A percentile compares a stretch with the other conserved stretches of the same genome.
These are phyloP conservation scores for Polia nebulosa DNA, from an alignment of 2,888 invertebrate species.

Conservation along the genomic window DNA sequence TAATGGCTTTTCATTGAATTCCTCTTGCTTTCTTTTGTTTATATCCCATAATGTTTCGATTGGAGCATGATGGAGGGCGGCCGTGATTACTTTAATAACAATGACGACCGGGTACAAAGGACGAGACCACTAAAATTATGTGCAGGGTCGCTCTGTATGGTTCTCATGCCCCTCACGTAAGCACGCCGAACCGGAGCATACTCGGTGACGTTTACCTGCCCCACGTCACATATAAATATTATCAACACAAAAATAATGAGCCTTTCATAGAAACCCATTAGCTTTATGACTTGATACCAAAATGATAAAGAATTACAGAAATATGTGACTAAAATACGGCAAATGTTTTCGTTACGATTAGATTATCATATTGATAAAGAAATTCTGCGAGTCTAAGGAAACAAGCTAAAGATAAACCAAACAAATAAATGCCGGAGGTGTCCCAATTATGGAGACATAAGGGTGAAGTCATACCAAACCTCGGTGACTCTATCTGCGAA, in stretches of 20 bases:
- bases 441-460: slow-evolving; percentile 49
- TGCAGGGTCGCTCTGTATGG: slow-evolving; percentile 83
- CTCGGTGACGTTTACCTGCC: slow-evolving; percentile 81
- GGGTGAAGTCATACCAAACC: slow-evolving; percentile 44
- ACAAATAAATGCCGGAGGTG: slow-evolving; percentile 58
- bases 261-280: slow-evolving; percentile 83
- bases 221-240: slow-evolving; percentile 85
- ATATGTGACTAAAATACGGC: slow-evolving; percentile 67
- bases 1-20: slow-evolving; percentile 91
- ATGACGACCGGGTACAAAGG: slow-evolving; percentile 88
- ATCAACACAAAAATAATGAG: slow-evolving; percentile 87
- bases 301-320: slow-evolving; percentile 67
- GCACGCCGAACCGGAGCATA: slow-evolving; percentile 71
- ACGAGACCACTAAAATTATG: slow-evolving; percentile 87
- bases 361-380: slow-evolving; percentile 59
- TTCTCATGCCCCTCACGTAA: slow-evolving; percentile 89
- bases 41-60: slow-evolving; percentile 91
- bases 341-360: slow-evolving; percentile 55
- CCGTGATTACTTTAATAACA: slow-evolving; percentile 91
- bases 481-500: slow-evolving; percentile 53
- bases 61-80: slow-evolving; percentile 88
- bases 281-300: slow-evolving; percentile 77
- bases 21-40: slow-evolving; percentile 90
- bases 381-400: slow-evolving; percentile 45
- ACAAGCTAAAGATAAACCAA: slow-evolving; percentile 49